These are phyloP conservation scores for Acrobasis suavella DNA, from an alignment of 2,888 invertebrate genomes.

Conservation along the genomic window DNA sequence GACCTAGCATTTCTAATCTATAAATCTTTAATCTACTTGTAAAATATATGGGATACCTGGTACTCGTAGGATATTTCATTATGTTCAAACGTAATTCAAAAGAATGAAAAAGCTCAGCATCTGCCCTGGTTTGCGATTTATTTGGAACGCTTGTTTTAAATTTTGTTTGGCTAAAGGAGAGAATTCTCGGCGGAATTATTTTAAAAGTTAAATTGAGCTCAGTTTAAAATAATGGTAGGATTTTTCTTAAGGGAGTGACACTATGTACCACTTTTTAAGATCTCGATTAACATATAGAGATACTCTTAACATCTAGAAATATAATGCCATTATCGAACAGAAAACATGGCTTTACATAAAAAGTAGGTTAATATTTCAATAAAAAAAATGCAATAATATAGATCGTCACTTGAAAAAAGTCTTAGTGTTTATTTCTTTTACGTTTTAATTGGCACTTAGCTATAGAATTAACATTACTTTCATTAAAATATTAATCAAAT, in stretches of 20 bases:
- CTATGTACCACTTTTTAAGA: too few relatives aligned
- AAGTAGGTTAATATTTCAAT: too few relatives aligned
- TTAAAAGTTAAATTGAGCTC: constrained; percentile 43
- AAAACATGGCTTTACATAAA: too few relatives aligned
- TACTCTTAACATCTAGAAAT: too few relatives aligned
- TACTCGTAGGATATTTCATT: constrained; percentile 9
- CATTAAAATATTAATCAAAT: too few relatives aligned
- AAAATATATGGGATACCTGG: constrained; percentile 1
- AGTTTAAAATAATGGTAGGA: constrained; percentile 43
- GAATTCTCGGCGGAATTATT: constrained; percentile 40
- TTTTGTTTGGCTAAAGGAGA: constrained; percentile 40
- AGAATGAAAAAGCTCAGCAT: constrained; percentile 5
- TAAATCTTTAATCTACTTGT: background rate
- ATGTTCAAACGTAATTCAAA: constrained; percentile 4
- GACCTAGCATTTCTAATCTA: background rate
- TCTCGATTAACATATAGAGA: too few relatives aligned
- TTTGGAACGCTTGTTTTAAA: constrained; percentile 39
- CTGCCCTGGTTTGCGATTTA: constrained; percentile 9
- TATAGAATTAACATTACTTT: too few relatives aligned
- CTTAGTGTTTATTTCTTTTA: too few relatives aligned
- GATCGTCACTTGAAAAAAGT: too few relatives aligned
- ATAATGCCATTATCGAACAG: too few relatives aligned
- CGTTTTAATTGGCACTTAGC: too few relatives aligned
- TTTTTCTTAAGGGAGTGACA: constrained; percentile 31
- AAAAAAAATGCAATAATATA: too few relatives aligned